Base-by-base conservation (phyloP, 2,888 invertebrate genomes). In the Xestoiulus laeticollis region DNA sequence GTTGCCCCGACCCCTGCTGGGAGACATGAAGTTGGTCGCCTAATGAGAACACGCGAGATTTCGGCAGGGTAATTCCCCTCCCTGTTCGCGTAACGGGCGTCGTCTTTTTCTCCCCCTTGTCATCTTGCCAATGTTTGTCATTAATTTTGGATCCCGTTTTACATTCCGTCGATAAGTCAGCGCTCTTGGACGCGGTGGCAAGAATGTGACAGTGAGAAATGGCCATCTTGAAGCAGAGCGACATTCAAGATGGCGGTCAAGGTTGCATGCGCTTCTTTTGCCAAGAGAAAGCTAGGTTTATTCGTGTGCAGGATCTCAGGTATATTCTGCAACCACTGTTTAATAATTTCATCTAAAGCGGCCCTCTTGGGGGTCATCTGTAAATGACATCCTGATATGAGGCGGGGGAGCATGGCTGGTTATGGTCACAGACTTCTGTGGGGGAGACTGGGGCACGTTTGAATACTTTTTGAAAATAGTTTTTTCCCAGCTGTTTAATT, bases 151-250 rank as follows among this genome's bases (percentile, higher is more conserved):
- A 22, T 78, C 78, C 78, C 26, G 22, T 78, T 78, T 78, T 78
- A 30, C 78, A 78, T 78, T 78, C 78, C 78, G 59, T 59, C 59
- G 59, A 59, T 59, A 59, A 59, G 59, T 59, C 59, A 59, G 59
- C 59, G 59, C 22, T 78, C 78, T 78, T 78, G 26, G 22, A 68
- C 26, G 68, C 68, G 68, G n/a, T 68, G 26, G 26, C 12, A 68
- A 78, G 78, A 78, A 78, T 78, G 78, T 78, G 78, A 78, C 78
- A 78, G 78, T 78, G 78, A 78, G 78, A 78, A 78, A 78, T 78
- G 78, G 26, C 78, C 78, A 78, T 26, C 26, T 78, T 3, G 78
- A 26, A 14, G 33, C 5, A 30, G 30, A 30, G 26, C 12, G 78
- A 78, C 78, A 22, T 26, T 26, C 78, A 78, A 78, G 78, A 78